Evolutionary conservation across 2,888 invertebrate species (phyloP), one percentile per base, ranked within the genome.

Genomic region (Eupeodes luniger): DNA sequence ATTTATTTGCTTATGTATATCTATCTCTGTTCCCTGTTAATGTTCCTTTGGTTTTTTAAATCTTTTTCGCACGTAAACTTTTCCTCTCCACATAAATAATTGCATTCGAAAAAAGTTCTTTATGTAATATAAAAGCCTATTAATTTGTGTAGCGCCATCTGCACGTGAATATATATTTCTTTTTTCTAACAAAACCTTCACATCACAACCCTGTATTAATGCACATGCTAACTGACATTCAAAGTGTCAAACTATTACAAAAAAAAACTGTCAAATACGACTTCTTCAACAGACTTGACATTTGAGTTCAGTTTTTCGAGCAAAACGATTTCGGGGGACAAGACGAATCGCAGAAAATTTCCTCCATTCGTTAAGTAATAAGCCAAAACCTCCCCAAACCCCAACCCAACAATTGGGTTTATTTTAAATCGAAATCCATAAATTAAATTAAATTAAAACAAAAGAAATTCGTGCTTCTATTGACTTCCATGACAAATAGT

Each of bases 391-490:
- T 27, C 27, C 27, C 27, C 27, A 27, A 27, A 19, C 59, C 9
- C 6, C 40, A 40, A n/a, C 51, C n/a, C 40, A 49, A 66, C 66
- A 66, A 49, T 64, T 64, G 44, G 64, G 64, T 47, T 7, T 7
- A 66, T 66, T 66, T 27, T 49, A 82, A 77, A 75, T 66, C 47
- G 27, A 82, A 77, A 75, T 61, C 66, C 44, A 64, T 69, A 82
- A 85, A 82, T 79, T 82, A 51, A 82, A 78, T 85, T 81, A 82
- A 70, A 40, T 40, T 40, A 40, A 67, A 55, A 47, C 14, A 10
- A 36, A 44, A 59, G 9, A 64, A 64, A 64, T 36, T 78, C 34
- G 70, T 53, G 72, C 62, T 19, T 44, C 44, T 47, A 12, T 12
- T 27, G 16, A 64, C 9, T 36, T 72, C 67, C 1, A 69, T 82